Percentiles rank a stretch among this genome's conserved stretches.
Evolutionary conservation across 1,140 invertebrate species (phyloP).

Genomic region (Lanistes nyassanus): DNA sequence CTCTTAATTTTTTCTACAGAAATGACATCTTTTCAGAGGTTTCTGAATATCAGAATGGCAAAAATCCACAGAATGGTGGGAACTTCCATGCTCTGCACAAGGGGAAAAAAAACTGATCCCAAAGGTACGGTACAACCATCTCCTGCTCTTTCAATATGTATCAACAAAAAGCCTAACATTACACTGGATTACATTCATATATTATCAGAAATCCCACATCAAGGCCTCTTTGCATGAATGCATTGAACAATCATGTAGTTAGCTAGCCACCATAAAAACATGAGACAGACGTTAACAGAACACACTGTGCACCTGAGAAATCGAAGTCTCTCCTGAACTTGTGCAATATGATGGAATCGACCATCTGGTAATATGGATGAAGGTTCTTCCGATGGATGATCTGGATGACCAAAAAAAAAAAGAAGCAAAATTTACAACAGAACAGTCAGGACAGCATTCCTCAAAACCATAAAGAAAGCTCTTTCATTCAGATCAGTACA

Average conservation of each 20-base stretch:
- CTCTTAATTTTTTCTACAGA: too few species aligned
- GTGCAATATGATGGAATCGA: constrained; percentile 89
- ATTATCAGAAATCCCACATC: neutral
- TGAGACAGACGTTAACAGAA: neutral
- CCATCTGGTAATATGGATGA: constrained; percentile 86
- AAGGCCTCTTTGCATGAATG: neutral
- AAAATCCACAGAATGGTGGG: too few species aligned
- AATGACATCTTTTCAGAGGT: too few species aligned
- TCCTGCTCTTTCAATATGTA: too few species aligned
- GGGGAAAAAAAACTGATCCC: too few species aligned
- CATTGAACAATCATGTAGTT: neutral
- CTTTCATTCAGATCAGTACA: too few species aligned
- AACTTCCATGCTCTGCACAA: too few species aligned
- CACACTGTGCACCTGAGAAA: constrained; percentile 84
- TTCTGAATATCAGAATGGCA: too few species aligned
- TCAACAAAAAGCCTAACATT: too few species aligned
- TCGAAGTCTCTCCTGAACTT: constrained; percentile 93
- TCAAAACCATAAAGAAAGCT: too few species aligned
- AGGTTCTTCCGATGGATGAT: constrained; percentile 82
- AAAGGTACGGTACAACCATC: too few species aligned
- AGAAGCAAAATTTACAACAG: neutral
- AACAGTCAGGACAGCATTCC: too few species aligned
- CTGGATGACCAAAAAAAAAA: constrained; percentile 62
- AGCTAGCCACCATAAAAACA: neutral
- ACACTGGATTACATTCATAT: neutral